Conservation (phyloP, 1,140 invertebrate species). For the Drosophila lowei region DNA sequence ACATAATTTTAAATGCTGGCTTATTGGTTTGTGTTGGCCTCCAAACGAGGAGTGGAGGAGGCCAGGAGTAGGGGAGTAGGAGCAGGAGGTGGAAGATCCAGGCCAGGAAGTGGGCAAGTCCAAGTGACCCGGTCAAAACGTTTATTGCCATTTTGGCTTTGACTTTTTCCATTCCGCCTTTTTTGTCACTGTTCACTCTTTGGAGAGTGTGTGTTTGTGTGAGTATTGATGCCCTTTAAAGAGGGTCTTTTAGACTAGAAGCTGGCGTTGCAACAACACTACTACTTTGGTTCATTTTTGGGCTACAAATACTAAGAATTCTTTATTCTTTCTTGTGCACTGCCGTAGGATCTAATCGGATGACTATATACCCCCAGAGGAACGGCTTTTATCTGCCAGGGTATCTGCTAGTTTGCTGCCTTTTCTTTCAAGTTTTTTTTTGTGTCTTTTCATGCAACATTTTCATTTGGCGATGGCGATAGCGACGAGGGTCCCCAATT, state of each 20-base stretch:
- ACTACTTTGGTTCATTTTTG: no score
- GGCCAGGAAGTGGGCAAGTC: slow-evolving; percentile 43
- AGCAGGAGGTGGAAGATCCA: slow-evolving; percentile 27
- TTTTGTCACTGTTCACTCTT: not conserved
- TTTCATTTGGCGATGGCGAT: slow-evolving; percentile 33
- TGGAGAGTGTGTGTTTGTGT: slow-evolving; percentile 7
- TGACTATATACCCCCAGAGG: no score
- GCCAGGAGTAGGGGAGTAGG: slow-evolving; percentile 18
- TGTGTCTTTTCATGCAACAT: slow-evolving; percentile 22
- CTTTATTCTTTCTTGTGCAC: no score
- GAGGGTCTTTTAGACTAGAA: no score
- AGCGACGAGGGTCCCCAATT: slow-evolving; percentile 48
- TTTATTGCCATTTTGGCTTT: slow-evolving; percentile 57
- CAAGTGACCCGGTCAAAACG: slow-evolving; percentile 60
- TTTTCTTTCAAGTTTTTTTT: slow-evolving; percentile 15
- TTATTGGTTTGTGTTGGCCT: slow-evolving; percentile 75
- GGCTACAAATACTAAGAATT: no score
- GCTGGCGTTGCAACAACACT: no score
- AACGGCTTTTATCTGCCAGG: no score
- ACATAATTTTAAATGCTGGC: slow-evolving; percentile 75
- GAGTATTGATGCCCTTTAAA: no score
- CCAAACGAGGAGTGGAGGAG: slow-evolving; percentile 21
- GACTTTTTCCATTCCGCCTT: slow-evolving; percentile 40
- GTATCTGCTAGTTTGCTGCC: no score
- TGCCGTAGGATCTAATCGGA: no score